Base-by-base conservation (phyloP, 2,888 invertebrate species). In the Loripinus fragilis region DNA sequence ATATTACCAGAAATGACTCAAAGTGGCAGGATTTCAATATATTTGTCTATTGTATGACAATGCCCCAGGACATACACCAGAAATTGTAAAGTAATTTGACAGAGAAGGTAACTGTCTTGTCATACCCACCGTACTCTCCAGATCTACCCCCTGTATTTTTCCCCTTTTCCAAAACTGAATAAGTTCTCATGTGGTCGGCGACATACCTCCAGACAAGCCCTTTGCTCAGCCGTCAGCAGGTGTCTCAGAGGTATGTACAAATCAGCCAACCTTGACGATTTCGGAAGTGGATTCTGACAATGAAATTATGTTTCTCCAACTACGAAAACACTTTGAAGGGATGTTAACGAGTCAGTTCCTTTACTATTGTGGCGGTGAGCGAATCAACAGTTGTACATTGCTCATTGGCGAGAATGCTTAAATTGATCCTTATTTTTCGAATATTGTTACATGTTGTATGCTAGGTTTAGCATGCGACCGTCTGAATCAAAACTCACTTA, bases 241-340 rank as follows among this genome's bases (percentile, higher is more conserved):
- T 71, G 28, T 41, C 71, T 71, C 35, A 71, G 52, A 41, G 41
- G 38, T 71, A 28, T 71, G 30, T 52, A 55, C 60, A 55, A 41
- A 71, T 38, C 38, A 41, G 60, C n/a, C 23, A 60, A 55, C 60
- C 23, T 17, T 41, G 30, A 60, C 17, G 55, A 25, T 71, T 71
- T 52, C 23, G 60, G 60, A 55, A 71, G 60, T 60, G 41, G 71
- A 71, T 71, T 41, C 38, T 60, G 17, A n/a, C 55, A 33, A 41
- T 71, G 41, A 55, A 71, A 25, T 23, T 55, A 30, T 71, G 71
- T 35, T 41, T 71, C 41, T 71, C 41, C 35, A 25, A 28, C 41
- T 10, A 41, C 41, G 60, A 35, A 60, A 71, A 41, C 60, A 71
- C 41, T 35, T 71, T 28, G 55, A 71, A 28, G 71, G 71, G 28